Evolutionary conservation across 2,888 invertebrate genomes (phyloP), one percentile per base, ranked within the genome.

Genomic region (Tuta absoluta): DNA sequence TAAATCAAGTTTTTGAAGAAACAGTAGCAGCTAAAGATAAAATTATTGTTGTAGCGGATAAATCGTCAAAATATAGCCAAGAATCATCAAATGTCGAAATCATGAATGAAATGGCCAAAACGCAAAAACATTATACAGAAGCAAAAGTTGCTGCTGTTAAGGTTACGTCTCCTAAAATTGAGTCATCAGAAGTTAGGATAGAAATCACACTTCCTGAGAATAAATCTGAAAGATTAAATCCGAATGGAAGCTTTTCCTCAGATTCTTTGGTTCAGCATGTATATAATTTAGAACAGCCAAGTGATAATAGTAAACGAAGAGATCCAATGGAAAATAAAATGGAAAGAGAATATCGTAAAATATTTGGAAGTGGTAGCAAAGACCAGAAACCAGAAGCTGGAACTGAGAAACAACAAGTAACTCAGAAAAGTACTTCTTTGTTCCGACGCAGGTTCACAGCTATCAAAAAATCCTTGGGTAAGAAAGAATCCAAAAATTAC

Each of bases 211-310:
- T 60, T 37, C 11, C 37, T 12, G 45, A 41, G 19, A 60, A 45
- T 45, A 60, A 24, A 41, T 60, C 14, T 24, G 56, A 4, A 53
- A 48, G 28, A 56, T n/a, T n/a, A 28, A 24, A 23, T 14, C 17
- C 33, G 11, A 56, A 56, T 33, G 56, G 56, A 3, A 74, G 67
- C 11, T 80, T 70, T 64, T 88, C 87, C 0, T 87, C 89, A 2
- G 84, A 86, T 72, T 88, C 87, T 21, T 72, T 88, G 33, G 76
- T 87, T 2, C 83, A 89, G 72, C 85, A 85, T 64, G 76, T 89
- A 8, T 79, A 87, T 68, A 80, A 89, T 74, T 77, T 89, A 65
- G 87, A 90, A 69, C 76, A 72, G 51, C 78, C 84, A 1, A 82
- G 79, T 60, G 71, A 76, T 53, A 80, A 81, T 12, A 56, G 56